Evolutionary conservation across 2,113 vertebrate species (phyloP).

Genomic region (Gobio gobio): DNA sequence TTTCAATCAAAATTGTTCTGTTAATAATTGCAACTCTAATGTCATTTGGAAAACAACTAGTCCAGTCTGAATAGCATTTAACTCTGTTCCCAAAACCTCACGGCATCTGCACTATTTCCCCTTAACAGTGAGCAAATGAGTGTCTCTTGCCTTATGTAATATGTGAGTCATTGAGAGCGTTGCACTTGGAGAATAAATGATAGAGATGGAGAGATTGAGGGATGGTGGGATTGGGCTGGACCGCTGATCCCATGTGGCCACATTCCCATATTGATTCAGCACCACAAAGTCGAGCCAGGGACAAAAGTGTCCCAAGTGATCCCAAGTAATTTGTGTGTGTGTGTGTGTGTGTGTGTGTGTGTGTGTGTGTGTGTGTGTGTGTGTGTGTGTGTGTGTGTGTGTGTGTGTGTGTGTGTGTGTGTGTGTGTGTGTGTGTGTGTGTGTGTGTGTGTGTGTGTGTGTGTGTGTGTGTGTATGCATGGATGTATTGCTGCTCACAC

Average conservation of each 20-base stretch:
- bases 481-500: background rate
- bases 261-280: constrained; percentile 4
- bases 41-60: background rate
- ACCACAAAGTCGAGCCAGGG: constrained; percentile 19
- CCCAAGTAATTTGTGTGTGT: background rate
- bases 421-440: constrained; percentile 20
- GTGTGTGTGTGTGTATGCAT: constrained; percentile 31
- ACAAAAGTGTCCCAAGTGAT: constrained; percentile 19
- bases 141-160: constrained; percentile 20
- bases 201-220: background rate
- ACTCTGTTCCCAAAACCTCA: constrained; percentile 6
- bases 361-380: constrained; percentile 20
- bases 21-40: background rate
- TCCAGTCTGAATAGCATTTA: background rate
- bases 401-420: constrained; percentile 20
- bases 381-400: constrained; percentile 18
- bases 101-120: background rate
- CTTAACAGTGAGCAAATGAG: background rate
- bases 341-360: constrained; percentile 25
- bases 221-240: background rate
- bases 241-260: background rate
- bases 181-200: background rate
- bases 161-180: constrained; percentile 6
- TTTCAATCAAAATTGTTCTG: background rate
- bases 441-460: constrained; percentile 18